Conservation (phyloP, 2,113 vertebrate genomes). For the Embiotoca jacksoni region DNA sequence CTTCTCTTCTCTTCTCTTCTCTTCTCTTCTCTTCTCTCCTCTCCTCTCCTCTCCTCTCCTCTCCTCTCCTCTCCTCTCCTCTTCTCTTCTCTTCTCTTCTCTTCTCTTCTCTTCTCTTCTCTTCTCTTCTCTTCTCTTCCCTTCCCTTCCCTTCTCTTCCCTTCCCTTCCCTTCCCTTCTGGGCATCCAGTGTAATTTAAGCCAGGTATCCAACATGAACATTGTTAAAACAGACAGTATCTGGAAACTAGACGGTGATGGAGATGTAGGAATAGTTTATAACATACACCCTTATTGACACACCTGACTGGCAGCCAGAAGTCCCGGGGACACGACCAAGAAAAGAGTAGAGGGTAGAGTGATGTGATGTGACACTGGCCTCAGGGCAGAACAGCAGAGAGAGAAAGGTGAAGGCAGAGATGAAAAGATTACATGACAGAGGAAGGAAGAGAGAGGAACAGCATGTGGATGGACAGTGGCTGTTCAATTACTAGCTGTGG, state of each 20-base stretch:
- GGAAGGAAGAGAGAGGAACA: constrained; percentile 24
- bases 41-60: neutral
- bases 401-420: constrained; percentile 21
- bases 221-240: neutral
- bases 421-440: constrained; percentile 46
- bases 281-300: neutral
- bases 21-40: neutral
- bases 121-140: neutral
- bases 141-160: neutral
- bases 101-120: too few relatives aligned
- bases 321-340: neutral
- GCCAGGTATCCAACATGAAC: neutral
- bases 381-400: constrained; percentile 43
- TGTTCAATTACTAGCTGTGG: constrained; percentile 72
- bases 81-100: neutral
- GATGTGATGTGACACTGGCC: constrained; percentile 71
- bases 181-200: neutral
- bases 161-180: neutral
- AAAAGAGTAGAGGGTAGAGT: constrained; percentile 19
- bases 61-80: neutral
- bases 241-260: neutral
- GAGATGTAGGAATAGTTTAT: constrained; percentile 1
- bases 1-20: neutral
- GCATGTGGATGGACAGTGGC: constrained; percentile 53
- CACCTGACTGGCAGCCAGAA: constrained; percentile 23